Percentiles rank a stretch among this genome's conserved stretches.
Evolutionary conservation across 2,797 vertebrate species (phyloP).

Genomic region (Oryzias sinensis): DNA sequence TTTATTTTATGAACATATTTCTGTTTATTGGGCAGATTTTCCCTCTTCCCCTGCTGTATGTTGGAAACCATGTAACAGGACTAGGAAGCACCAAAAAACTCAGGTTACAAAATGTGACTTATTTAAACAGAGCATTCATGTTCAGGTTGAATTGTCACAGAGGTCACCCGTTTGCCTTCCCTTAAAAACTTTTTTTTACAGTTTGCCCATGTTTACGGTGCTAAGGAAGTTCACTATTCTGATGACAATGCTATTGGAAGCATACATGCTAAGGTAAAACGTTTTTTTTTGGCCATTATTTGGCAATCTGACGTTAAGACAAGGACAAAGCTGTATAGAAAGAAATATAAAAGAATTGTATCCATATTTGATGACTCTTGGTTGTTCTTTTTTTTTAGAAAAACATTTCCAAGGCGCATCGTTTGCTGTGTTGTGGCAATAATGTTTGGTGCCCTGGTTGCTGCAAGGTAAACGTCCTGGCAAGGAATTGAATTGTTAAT

Average conservation of each 20-base stretch:
- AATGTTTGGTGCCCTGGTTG: slow-evolving; percentile 85
- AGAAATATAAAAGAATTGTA: background rate
- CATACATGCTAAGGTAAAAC: slow-evolving; percentile 82
- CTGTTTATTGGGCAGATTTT: slow-evolving; percentile 81
- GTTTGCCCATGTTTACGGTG: slow-evolving; percentile 96
- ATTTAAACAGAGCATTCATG: slow-evolving; percentile 20
- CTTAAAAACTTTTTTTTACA: slow-evolving; percentile 59
- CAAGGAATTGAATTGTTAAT: too few species aligned
- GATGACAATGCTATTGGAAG: slow-evolving; percentile 89
- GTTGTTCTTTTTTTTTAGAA: slow-evolving; percentile 51
- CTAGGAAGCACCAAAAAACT: slow-evolving; percentile 91
- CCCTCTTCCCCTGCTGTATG: slow-evolving; percentile 88
- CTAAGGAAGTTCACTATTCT: slow-evolving; percentile 93
- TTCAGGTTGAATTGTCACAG: background rate
- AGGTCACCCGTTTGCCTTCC: background rate
- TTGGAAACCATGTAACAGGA: slow-evolving; percentile 91
- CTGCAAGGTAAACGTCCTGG: slow-evolving; percentile 81
- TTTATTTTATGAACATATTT: background rate
- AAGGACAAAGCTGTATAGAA: background rate
- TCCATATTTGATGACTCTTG: background rate
- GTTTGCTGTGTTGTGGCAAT: slow-evolving; percentile 73
- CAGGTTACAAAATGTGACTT: slow-evolving; percentile 75
- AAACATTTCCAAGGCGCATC: slow-evolving; percentile 61
- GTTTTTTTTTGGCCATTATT: background rate
- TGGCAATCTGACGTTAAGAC: background rate